These are phyloP conservation scores for Cardinalis cardinalis DNA, from an alignment of 2,113 vertebrate species.

Conservation along the genomic window DNA sequence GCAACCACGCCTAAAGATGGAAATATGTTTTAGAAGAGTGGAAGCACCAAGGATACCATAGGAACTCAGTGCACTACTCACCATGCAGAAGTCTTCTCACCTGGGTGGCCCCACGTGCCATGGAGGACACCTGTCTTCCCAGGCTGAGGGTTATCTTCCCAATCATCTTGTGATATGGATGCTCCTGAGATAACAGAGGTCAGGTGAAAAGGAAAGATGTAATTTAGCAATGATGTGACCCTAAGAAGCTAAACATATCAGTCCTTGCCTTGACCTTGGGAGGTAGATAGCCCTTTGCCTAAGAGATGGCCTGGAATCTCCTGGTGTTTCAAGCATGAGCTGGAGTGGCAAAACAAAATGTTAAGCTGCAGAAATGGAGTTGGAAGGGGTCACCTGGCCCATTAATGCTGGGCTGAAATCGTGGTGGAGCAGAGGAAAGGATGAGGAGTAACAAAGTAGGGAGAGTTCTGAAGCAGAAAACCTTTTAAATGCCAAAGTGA, in stretches of 20 bases:
- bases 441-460: background rate
- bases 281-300: background rate
- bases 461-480: background rate
- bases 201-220: background rate
- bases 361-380: background rate
- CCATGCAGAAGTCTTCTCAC: conserved; percentile 59
- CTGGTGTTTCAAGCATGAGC: background rate
- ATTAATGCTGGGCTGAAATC: background rate
- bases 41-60: background rate
- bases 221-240: background rate
- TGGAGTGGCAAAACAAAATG: background rate
- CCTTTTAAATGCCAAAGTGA: background rate
- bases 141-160: background rate
- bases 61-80: conserved; percentile 32
- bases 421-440: background rate
- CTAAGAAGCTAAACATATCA: background rate
- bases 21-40: background rate
- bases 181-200: background rate
- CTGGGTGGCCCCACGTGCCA: background rate
- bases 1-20: background rate
- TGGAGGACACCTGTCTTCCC: background rate
- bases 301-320: background rate
- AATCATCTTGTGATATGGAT: conserved; percentile 5
- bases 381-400: background rate
- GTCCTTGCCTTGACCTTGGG: background rate